Base-by-base conservation (phyloP, 92 coral and sea anemone genomes). In the Umimayanthus kanabou region DNA sequence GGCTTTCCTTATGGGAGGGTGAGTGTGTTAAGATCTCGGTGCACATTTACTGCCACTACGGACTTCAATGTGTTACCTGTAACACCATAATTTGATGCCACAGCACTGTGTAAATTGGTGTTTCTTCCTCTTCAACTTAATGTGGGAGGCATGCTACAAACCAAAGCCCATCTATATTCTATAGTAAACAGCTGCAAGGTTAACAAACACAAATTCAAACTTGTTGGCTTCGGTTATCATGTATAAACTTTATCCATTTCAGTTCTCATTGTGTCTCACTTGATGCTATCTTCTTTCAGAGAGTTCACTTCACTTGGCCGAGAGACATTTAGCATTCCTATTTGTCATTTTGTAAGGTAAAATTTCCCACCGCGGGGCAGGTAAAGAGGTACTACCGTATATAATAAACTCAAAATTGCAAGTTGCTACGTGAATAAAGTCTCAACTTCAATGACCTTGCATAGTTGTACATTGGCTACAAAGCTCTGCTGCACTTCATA, bases 281-380 rank as follows among this genome's bases (percentile, higher is more conserved):
- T 83, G 87, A 78, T 83, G 79, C 87, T 83, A 15, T 83, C 87
- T 83, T 83, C 87, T 83, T 83, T 83, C 87, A 83, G 87, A 75
- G 79, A 83, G 77, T 83, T 83, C 87, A 70, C 87, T 83, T 83
- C 87, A 83, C 78, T 83, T 69, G 87, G 87, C 78, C 1, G 87
- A 83, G 87, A 83, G 87, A 83, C 87, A 83, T 83, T 83, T 69
- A 83, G 87, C 87, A 82, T 83, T 83, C 87, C 87, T 83, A 83
- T 83, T 83, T 83, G 87, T 15, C 87, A 83, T 83, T 83, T 83
- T 83, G 87, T 83, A 83, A 83, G 78, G 87, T 83, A 77, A 71
- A 83, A 83, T 45, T 83, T 83, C 78, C 87, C 78, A 83, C 71
- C 87, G 40, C 39, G 79, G 87, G 87, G 66, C 87, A 83, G 87